Conservation (phyloP, 2,113 vertebrate genomes). For the Pterocles gutturalis region DNA sequence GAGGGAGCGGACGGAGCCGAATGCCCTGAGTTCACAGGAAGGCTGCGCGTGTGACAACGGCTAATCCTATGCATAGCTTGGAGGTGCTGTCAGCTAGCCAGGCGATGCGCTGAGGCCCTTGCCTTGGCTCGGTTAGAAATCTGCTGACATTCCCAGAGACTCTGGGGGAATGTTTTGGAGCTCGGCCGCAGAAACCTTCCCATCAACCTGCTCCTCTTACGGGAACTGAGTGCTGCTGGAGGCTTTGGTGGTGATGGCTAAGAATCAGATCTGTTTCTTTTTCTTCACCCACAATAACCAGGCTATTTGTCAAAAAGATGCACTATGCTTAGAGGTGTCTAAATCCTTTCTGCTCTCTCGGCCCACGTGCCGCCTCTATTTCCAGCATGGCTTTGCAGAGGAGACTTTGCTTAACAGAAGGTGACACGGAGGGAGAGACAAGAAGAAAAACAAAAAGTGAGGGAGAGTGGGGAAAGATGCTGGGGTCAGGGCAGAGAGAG, state of each 20-base stretch:
- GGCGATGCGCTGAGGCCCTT: not conserved
- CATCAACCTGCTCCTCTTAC: not conserved
- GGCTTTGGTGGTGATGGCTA: not conserved
- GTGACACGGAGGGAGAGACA: not conserved
- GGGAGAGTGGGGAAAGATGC: not conserved
- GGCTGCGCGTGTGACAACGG: not conserved
- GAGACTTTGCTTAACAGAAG: not conserved
- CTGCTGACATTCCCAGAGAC: conserved; percentile 33
- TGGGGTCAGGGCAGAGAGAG: not conserved
- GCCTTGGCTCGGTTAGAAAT: not conserved
- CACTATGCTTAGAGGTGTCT: not conserved
- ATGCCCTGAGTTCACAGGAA: not conserved
- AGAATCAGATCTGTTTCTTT: not conserved
- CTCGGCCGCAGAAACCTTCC: not conserved
- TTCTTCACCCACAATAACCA: not conserved
- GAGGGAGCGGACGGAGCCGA: fast-evolving
- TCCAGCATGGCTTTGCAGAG: not conserved
- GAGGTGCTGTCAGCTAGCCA: conserved; percentile 24
- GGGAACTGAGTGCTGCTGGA: not conserved
- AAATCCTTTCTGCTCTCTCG: not conserved
- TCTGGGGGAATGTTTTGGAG: not conserved
- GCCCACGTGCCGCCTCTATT: not conserved
- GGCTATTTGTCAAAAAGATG: not conserved
- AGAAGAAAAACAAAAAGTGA: not conserved
- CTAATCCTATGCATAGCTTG: not conserved